These are phyloP conservation scores for Lepidonotus clava DNA, from an alignment of 2,888 invertebrate genomes.

Conservation along the genomic window DNA sequence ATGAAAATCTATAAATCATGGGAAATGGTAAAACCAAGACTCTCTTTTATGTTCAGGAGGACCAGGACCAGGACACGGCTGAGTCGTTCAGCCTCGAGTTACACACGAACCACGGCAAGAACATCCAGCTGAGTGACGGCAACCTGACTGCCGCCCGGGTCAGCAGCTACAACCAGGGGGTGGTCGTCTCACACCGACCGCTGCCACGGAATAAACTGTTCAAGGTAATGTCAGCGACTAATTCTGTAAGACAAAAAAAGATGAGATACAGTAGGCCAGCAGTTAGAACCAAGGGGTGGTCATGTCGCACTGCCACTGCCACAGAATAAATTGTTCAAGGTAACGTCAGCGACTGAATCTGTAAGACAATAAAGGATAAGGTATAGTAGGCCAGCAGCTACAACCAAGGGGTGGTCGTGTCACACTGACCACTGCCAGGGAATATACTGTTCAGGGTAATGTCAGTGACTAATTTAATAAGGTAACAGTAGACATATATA, in stretches of 20 bases:
- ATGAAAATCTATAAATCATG: no score
- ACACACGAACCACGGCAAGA: constrained; percentile 91
- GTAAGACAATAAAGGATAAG: no score
- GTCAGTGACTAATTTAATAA: no score
- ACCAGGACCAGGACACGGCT: constrained; percentile 75
- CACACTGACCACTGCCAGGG: constrained; percentile 84
- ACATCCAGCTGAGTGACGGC: constrained; percentile 86
- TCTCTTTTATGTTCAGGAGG: constrained; percentile 65
- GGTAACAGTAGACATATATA: no score
- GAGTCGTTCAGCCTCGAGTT: constrained; percentile 71
- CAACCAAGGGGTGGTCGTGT: constrained; percentile 89
- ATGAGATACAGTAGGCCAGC: no score
- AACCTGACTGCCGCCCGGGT: constrained; percentile 86
- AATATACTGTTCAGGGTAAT: constrained; percentile 87
- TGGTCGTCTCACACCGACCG: constrained; percentile 86
- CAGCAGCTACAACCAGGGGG: constrained; percentile 91
- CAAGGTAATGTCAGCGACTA: no score
- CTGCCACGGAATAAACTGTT: constrained; percentile 86
- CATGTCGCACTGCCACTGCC: no score
- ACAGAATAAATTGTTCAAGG: no score
- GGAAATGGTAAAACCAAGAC: background rate
- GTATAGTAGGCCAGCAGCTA: constrained; percentile 90
- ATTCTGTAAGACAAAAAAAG: no score
- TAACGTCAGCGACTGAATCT: no score
- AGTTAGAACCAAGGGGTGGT: no score